phyloP scores from a whole-genome alignment of 2,113 vertebrate species.

The Catharus bicknelli region DNA sequence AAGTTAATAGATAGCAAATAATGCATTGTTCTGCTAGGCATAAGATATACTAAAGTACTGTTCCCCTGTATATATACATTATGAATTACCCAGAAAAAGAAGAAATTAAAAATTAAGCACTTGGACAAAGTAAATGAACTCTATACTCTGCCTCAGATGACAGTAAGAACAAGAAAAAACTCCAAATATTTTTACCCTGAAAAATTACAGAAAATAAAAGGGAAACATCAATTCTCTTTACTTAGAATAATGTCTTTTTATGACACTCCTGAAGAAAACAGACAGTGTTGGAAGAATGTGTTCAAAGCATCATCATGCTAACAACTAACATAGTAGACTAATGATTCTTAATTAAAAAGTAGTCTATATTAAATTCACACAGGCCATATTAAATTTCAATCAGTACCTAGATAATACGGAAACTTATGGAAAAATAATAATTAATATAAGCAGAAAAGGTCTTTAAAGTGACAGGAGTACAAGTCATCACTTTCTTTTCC shows the following conservation, averaged over 20 bases:
- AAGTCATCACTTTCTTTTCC: neutral
- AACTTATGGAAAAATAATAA: neutral
- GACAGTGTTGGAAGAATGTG: neutral
- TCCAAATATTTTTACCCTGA: neutral
- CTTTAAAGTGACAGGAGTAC: neutral
- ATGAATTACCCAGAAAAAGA: neutral
- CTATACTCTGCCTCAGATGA: neutral
- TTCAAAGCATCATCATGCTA: neutral
- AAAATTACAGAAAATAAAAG: neutral
- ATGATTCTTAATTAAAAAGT: neutral
- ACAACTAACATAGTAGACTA: neutral
- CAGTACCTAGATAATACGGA: neutral
- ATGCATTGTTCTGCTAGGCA: neutral
- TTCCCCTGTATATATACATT: neutral
- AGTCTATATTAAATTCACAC: neutral
- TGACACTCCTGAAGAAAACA: neutral
- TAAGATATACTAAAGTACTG: neutral
- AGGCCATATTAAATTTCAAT: neutral
- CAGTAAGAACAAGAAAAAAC: neutral
- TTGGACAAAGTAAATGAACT: neutral
- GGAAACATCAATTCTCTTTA: neutral
- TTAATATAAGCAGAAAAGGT: neutral
- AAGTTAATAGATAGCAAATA: neutral
- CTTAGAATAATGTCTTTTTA: neutral
- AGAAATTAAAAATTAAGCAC: neutral